Evolutionary conservation across 2,888 invertebrate genomes (phyloP).

Genomic region (Nudaria mundana): DNA sequence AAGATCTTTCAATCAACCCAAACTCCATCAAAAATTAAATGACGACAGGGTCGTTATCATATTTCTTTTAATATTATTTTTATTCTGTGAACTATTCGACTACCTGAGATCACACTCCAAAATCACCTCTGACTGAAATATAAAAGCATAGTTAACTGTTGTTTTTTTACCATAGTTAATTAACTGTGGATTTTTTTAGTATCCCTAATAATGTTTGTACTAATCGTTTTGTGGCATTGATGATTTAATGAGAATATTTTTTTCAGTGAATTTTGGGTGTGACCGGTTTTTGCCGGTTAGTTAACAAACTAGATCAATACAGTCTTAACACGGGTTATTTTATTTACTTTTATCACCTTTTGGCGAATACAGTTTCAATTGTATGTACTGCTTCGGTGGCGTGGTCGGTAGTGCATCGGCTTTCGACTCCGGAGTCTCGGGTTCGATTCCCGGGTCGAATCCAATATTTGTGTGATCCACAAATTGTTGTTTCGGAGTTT

Average conservation of each 20-base stretch:
- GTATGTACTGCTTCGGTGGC: too few species aligned
- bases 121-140: slow-evolving; percentile 52
- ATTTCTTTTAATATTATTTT: slow-evolving; percentile 27
- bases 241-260: slow-evolving; percentile 53
- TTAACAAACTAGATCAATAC: slow-evolving; percentile 9
- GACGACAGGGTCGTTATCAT: slow-evolving; percentile 35
- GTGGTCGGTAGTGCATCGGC: too few species aligned
- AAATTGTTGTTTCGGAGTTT: too few species aligned
- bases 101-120: slow-evolving; percentile 38
- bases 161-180: too few species aligned
- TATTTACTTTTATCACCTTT: too few species aligned
- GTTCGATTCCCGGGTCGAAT: too few species aligned
- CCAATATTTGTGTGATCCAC: too few species aligned
- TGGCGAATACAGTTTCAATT: too few species aligned
- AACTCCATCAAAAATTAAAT: slow-evolving; percentile 43
- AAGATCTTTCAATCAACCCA: slow-evolving; percentile 47
- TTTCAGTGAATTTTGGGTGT: slow-evolving; percentile 35
- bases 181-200: slow-evolving; percentile 54
- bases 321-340: too few species aligned
- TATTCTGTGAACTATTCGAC: slow-evolving; percentile 34
- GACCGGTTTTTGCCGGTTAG: slow-evolving; percentile 16
- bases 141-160: slow-evolving; percentile 69
- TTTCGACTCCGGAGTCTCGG: too few species aligned
- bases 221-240: slow-evolving; percentile 74
- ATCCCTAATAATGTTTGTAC: slow-evolving; percentile 47